phyloP scores from a whole-genome alignment of 2,113 vertebrate genomes.

The Azemiops feae region DNA sequence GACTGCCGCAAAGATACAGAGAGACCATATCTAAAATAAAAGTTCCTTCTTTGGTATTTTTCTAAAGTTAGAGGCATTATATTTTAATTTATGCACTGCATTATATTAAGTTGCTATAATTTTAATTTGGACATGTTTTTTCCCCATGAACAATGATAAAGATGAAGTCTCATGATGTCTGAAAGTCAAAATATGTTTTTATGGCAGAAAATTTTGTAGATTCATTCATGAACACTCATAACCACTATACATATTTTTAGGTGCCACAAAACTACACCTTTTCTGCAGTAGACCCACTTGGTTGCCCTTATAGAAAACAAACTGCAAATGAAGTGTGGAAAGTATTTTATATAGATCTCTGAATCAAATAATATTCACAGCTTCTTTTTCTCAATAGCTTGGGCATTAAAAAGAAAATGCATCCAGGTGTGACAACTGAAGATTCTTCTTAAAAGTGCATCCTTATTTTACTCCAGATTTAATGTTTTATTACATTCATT shows the following conservation, averaged over 20 bases:
- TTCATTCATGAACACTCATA: neutral
- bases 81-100: neutral
- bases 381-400: neutral
- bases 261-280: neutral
- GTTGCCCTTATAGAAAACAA: neutral
- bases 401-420: neutral
- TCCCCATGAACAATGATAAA: neutral
- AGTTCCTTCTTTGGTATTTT: neutral
- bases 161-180: neutral
- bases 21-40: neutral
- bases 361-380: neutral
- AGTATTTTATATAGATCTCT: neutral
- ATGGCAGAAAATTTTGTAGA: neutral
- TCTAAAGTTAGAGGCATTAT: neutral
- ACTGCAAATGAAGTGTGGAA: neutral
- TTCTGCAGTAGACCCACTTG: neutral
- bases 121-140: neutral
- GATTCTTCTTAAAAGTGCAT: neutral
- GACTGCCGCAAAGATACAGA: neutral
- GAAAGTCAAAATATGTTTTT: neutral
- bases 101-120: neutral
- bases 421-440: neutral
- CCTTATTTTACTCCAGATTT: neutral
- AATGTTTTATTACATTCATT: constrained; percentile 16
- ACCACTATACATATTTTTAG: neutral